These are phyloP conservation scores for Chaetura pelagica DNA, from an alignment of 2,113 vertebrate genomes.

Conservation along the genomic window DNA sequence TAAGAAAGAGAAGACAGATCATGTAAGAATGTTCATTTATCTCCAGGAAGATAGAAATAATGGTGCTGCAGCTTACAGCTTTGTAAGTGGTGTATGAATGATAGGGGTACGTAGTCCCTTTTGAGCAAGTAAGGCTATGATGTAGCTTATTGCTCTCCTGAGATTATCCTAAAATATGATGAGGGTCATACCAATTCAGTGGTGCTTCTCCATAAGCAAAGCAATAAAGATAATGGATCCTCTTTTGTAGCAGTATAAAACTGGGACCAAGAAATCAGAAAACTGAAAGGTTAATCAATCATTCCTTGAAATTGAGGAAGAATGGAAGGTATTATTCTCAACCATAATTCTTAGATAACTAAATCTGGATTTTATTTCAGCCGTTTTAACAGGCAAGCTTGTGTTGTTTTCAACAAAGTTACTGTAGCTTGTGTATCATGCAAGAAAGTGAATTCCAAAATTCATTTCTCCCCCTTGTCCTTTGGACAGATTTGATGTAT, in stretches of 20 bases:
- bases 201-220: not conserved
- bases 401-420: not conserved
- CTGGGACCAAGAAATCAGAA: not conserved
- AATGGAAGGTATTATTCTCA: not conserved
- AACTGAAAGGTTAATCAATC: not conserved
- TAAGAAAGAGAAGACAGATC: conserved; percentile 19
- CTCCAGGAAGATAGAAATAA: conserved; percentile 25
- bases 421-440: not conserved
- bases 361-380: conserved; percentile 37
- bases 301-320: not conserved
- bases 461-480: not conserved
- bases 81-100: conserved; percentile 37
- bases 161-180: not conserved
- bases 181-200: not conserved
- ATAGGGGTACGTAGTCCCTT: not conserved
- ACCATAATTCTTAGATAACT: not conserved
- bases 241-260: not conserved
- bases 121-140: not conserved
- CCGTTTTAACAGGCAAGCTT: not conserved
- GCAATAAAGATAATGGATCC: not conserved
- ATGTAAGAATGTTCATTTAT: conserved; percentile 30
- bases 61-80: not conserved
- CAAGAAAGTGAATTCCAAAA: not conserved
- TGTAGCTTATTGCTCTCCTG: conserved; percentile 1
- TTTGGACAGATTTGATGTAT: not conserved